phyloP scores from a whole-genome alignment of 1,140 invertebrate genomes.

The Drosophila athabasca region DNA sequence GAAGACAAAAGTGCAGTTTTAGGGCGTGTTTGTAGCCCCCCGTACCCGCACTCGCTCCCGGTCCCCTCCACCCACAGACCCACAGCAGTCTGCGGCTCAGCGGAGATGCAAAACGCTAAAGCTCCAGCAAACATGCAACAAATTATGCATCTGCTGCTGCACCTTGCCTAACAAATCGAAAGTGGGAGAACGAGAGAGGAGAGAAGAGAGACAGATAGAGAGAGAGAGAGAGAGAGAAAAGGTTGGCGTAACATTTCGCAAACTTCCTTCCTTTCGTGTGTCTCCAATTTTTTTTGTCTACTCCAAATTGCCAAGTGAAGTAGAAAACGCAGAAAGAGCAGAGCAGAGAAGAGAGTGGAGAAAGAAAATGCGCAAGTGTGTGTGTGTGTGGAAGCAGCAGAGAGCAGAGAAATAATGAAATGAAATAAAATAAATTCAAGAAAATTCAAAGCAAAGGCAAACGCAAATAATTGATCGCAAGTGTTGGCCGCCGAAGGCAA shows the following conservation, averaged over 20 bases:
- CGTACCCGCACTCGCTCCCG: slow-evolving; percentile 11
- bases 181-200: neutral
- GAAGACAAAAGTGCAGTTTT: slow-evolving; percentile 55
- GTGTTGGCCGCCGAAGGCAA: slow-evolving; percentile 14
- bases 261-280: slow-evolving; percentile 64
- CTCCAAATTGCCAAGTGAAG: slow-evolving; percentile 44
- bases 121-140: slow-evolving; percentile 29
- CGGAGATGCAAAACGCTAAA: slow-evolving; percentile 22
- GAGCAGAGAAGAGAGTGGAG: slow-evolving; percentile 38
- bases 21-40: slow-evolving; percentile 48
- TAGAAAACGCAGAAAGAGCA: slow-evolving; percentile 56
- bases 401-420: slow-evolving; percentile 26
- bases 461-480: slow-evolving; percentile 60
- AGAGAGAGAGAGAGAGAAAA: slow-evolving; percentile 29
- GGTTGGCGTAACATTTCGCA: slow-evolving; percentile 51
- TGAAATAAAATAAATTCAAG: slow-evolving; percentile 69
- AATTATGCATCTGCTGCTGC: slow-evolving; percentile 26
- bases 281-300: slow-evolving; percentile 62
- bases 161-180: too few relatives aligned
- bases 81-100: slow-evolving; percentile 14
- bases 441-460: slow-evolving; percentile 58
- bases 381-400: slow-evolving; percentile 22
- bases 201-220: slow-evolving; percentile 7
- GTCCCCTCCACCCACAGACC: slow-evolving; percentile 15
- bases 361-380: slow-evolving; percentile 47